phyloP scores from a whole-genome alignment of 64 coral and sea anemone genomes.

The Porites australiensis region DNA sequence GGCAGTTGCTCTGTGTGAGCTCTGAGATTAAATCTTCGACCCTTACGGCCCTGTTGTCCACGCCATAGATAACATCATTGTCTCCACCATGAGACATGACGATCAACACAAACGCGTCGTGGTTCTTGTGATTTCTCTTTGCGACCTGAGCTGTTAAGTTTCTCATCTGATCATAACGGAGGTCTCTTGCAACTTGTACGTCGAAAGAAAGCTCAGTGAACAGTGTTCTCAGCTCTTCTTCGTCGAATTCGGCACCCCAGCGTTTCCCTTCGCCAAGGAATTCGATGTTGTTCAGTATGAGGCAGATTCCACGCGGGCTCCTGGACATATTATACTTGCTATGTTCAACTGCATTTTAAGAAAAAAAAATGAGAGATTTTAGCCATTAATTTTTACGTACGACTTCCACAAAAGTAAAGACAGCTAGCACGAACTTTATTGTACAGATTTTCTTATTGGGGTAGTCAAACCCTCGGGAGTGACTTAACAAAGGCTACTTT shows the following conservation, averaged over 20 bases:
- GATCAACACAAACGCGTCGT: not conserved
- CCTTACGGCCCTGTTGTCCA: not conserved
- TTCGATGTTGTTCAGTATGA: not conserved
- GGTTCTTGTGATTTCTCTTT: not conserved
- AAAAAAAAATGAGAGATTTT: too few species aligned
- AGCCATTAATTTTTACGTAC: too few species aligned
- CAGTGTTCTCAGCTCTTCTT: not conserved
- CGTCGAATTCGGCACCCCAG: not conserved
- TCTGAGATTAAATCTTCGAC: not conserved
- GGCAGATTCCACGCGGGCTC: conserved; percentile 13
- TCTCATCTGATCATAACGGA: not conserved
- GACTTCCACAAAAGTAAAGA: too few species aligned
- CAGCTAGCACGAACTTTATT: too few species aligned
- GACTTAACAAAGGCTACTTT: too few species aligned
- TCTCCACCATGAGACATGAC: conserved; percentile 16
- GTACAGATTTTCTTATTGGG: too few species aligned
- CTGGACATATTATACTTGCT: not conserved
- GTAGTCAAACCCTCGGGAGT: too few species aligned
- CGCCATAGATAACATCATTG: not conserved
- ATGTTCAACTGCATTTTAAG: too few species aligned
- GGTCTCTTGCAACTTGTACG: not conserved
- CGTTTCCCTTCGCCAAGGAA: not conserved
- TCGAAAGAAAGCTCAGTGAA: not conserved
- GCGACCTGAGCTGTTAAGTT: not conserved
- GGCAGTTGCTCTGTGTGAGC: not conserved